A percentile compares a stretch with the other conserved stretches of the same genome.
Conservation (phyloP, 1,140 invertebrate genomes). For the Pararge aegeria region DNA sequence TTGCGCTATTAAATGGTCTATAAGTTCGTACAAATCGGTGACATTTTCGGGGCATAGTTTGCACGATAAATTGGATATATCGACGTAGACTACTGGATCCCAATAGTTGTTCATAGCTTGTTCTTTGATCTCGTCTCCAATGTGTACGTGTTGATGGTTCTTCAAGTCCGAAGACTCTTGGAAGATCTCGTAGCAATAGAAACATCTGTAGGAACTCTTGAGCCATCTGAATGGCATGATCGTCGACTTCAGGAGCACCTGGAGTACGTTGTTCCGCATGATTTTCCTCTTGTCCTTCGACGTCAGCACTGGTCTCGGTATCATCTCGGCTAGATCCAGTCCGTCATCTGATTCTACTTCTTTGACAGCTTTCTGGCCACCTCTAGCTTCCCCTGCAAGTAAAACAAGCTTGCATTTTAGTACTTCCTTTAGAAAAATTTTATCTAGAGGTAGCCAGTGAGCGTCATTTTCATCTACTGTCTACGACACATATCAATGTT, state of each 20-base stretch:
- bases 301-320: constrained; percentile 30
- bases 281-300: constrained; percentile 54
- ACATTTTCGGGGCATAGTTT: constrained; percentile 52
- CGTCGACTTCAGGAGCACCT: constrained; percentile 59
- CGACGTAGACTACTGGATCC: constrained; percentile 64
- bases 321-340: constrained; percentile 7
- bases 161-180: constrained; percentile 60
- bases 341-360: constrained; percentile 18
- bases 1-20: constrained; percentile 58
- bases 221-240: constrained; percentile 70
- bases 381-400: constrained; percentile 65
- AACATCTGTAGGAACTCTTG: constrained; percentile 66
- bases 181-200: constrained; percentile 71
- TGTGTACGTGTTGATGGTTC: constrained; percentile 48
- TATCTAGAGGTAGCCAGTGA: constrained; percentile 36
- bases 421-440: constrained; percentile 16
- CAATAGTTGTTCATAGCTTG: constrained; percentile 66
- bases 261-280: constrained; percentile 56
- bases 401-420: constrained; percentile 47
- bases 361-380: constrained; percentile 32
- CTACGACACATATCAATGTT: no score
- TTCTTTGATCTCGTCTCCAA: constrained; percentile 49
- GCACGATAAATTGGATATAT: constrained; percentile 58
- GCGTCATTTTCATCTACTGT: constrained; percentile 34
- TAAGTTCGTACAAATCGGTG: constrained; percentile 54